Base-by-base conservation (phyloP, 2,113 vertebrate genomes). In the Centropristis striata region DNA sequence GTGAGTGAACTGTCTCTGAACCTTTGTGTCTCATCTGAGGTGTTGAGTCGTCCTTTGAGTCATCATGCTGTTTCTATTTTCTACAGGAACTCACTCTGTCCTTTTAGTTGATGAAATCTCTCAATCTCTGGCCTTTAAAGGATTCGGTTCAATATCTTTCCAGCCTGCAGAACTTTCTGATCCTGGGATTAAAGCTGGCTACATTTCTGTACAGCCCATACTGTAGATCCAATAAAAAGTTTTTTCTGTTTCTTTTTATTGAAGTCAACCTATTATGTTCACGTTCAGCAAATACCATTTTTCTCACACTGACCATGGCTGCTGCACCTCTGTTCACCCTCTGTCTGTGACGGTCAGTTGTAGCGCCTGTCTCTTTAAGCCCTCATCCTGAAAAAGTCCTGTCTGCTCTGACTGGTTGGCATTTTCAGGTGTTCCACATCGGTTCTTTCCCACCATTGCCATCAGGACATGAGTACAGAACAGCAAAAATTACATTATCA, bases 21-120 rank as follows among this genome's bases (percentile, higher is more conserved):
- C 88, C 83, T 83, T 64, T 73, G 84, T 80, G 83, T 78, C 66
- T 87, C 83, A 70, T 90, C 75, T 3, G 77, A 82, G 74, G 77
- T 20, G 32, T 54, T 14, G 81, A 86, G 83, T 63, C 72, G 28
- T 87, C 84, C 69, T 89, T 81, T 81, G 69, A 87, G 84, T 86
- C 86, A 71, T 73, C 60, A 1, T 10, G 41, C 69, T 63, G 64
- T 51, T 78, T 81, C 57, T 69, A 55, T 85, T 84, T 75, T 80
- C 70, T 50, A 20, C 78, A 71, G 73, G 74, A 89, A 78, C 86
- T 88, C 78, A 46, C 83, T 70, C 75, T 85, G 84, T 90, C 83
- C 87, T 92, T 90, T 90, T 73, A 85, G 75, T 65, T 90, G 90
- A 94, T 91, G 86, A 89, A 88, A 91, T 90, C 81, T 86, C 68